Evolutionary conservation across 1,140 invertebrate species (phyloP), one percentile per base, ranked within the genome.

Genomic region (Drosophila nebulosa): DNA sequence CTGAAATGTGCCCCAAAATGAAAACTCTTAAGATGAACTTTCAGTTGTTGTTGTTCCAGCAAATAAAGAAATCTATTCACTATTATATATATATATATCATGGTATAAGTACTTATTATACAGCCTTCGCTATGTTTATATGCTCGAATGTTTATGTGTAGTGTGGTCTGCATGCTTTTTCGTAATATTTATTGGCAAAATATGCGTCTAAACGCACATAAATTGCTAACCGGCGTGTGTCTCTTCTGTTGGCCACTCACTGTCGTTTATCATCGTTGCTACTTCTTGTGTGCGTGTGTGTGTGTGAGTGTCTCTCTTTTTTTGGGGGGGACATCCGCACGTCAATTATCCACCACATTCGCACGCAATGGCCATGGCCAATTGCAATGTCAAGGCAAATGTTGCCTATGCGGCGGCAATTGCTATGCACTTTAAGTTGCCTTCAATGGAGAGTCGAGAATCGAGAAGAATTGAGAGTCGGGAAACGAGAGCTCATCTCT

Each of bases 151-250:
- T 68, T 66, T 71, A 16, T 35, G 60, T 83, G 74, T 79, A 78
- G 52, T 30, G 24, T 55, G 52, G 74, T 72, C 84, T 90, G 84
- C 89, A 90, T 90, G 89, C 85, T 89, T 84, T 86, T 88, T 88
- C 76, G 85, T 79, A 90, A 90, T 90, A 90, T 90, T 90, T 90
- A 90, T 90, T 90, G 89, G 89, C 73, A 90, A 90, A 90, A 90
- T 90, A 90, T 90, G 85, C 89, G 89, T 86, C 72, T 89, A 90
- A 90, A 89, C 84, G 89, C 89, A 90, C 89, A 90, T 90, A 90
- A 90, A 90, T 90, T 88, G 83, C 83, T 86, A 83, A 86, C 83
- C n/a, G n/a, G 83, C 83, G 83, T 78, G 39, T 21, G 39, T 46
- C 1, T 9, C n/a, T n/a, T n/a, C n/a, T n/a, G n/a, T n/a, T n/a